phyloP scores from a whole-genome alignment of 1,140 invertebrate genomes.

The Prorops nasuta region DNA sequence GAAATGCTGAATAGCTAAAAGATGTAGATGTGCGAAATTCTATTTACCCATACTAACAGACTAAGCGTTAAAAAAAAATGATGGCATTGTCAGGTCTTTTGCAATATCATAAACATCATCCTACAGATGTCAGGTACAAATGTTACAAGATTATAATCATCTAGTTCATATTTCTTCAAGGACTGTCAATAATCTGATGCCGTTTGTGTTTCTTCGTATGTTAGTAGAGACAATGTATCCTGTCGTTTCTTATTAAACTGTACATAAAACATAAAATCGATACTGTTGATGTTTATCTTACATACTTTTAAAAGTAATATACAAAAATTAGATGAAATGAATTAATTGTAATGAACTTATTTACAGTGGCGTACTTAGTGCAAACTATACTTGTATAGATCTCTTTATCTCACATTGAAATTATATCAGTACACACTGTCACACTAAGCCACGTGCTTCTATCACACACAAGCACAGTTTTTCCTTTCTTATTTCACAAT shows the following conservation, averaged over 20 bases:
- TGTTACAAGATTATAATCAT: constrained; percentile 35
- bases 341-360: constrained; percentile 23
- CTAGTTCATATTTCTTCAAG: constrained; percentile 21
- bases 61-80: too few species aligned
- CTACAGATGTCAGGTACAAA: constrained; percentile 46
- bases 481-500: too few species aligned
- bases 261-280: constrained; percentile 28
- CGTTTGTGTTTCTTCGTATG: not conserved
- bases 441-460: too few species aligned
- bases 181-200: too few species aligned
- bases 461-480: too few species aligned
- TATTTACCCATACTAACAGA: too few species aligned
- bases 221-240: not conserved
- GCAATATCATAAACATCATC: constrained; percentile 23
- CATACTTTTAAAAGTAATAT: constrained; percentile 47
- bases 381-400: constrained; percentile 12
- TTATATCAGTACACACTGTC: too few species aligned
- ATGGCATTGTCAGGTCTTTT: too few species aligned
- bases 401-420: too few species aligned
- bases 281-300: constrained; percentile 45
- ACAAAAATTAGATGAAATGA: constrained; percentile 21
- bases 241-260: not conserved
- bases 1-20: too few species aligned
- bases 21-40: too few species aligned
- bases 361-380: constrained; percentile 34